Conservation (phyloP, 2,888 invertebrate genomes). For the Calameuta pallipes region DNA sequence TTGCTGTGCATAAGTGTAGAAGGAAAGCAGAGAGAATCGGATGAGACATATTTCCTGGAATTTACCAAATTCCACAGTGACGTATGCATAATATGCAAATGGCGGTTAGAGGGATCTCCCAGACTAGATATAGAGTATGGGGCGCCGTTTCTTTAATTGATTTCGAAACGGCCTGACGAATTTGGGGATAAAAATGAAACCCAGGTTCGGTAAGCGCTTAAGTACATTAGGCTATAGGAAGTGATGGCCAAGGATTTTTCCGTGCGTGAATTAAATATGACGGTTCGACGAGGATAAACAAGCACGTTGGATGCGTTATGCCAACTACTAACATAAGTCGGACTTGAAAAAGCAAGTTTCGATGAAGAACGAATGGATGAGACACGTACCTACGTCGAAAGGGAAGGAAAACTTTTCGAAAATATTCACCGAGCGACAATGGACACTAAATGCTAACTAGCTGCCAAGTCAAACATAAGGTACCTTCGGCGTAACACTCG, state of each 20-base stretch:
- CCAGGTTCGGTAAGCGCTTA: background rate
- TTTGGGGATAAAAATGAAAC: background rate
- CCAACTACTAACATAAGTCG: background rate
- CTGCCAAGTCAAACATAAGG: slow-evolving; percentile 16
- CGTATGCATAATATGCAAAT: background rate
- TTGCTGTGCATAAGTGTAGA: too few species aligned
- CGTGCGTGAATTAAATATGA: background rate
- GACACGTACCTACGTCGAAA: slow-evolving; percentile 9
- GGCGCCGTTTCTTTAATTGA: background rate
- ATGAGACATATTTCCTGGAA: background rate
- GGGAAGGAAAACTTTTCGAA: slow-evolving; percentile 16
- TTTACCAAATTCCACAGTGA: background rate
- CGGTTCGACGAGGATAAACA: background rate
- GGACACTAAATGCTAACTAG: slow-evolving; percentile 15
- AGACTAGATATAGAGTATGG: background rate
- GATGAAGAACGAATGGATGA: background rate
- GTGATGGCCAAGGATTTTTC: background rate
- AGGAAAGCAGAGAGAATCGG: background rate
- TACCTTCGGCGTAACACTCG: background rate
- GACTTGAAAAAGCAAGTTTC: background rate
- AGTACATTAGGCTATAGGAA: background rate
- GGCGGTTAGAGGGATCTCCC: background rate
- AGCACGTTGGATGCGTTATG: background rate
- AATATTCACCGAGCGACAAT: slow-evolving; percentile 22
- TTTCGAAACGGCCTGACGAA: background rate